These are phyloP conservation scores for Onychomys leucogaster DNA, from an alignment of 2,797 vertebrate species.

Conservation along the genomic window DNA sequence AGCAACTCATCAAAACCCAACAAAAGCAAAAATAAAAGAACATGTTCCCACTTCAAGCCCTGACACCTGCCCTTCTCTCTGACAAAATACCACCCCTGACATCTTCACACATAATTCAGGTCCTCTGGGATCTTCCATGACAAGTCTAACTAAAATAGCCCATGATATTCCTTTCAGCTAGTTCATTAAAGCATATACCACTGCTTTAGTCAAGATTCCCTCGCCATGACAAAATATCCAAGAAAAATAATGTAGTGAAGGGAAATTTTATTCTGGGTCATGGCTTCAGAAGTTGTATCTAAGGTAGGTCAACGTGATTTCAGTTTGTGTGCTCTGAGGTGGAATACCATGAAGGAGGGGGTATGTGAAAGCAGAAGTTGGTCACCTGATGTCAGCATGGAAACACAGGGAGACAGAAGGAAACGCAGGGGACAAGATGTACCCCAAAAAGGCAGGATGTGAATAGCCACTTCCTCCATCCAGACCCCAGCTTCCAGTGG, in stretches of 20 bases:
- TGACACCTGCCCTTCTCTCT: not conserved
- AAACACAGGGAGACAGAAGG: not conserved
- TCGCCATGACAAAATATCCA: not conserved
- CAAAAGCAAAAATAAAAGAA: not conserved
- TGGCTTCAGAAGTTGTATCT: not conserved
- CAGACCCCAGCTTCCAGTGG: too few species aligned
- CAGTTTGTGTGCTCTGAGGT: not conserved
- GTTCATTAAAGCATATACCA: slow-evolving; percentile 17
- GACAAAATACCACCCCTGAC: not conserved
- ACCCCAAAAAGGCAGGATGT: not conserved
- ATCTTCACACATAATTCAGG: not conserved
- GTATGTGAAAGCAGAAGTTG: not conserved
- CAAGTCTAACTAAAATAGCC: not conserved
- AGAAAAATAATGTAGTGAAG: not conserved
- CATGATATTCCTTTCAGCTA: not conserved
- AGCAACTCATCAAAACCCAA: not conserved
- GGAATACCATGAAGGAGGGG: not conserved
- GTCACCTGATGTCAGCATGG: not conserved
- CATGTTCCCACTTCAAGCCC: not conserved
- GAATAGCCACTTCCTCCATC: not conserved
- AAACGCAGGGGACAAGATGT: too few species aligned
- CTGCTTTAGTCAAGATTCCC: not conserved
- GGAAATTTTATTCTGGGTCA: not conserved
- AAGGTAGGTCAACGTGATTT: too few species aligned
- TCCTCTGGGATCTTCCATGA: not conserved